Conservation (phyloP, 2,888 invertebrate species). For the Odontocolon sp. region DNA sequence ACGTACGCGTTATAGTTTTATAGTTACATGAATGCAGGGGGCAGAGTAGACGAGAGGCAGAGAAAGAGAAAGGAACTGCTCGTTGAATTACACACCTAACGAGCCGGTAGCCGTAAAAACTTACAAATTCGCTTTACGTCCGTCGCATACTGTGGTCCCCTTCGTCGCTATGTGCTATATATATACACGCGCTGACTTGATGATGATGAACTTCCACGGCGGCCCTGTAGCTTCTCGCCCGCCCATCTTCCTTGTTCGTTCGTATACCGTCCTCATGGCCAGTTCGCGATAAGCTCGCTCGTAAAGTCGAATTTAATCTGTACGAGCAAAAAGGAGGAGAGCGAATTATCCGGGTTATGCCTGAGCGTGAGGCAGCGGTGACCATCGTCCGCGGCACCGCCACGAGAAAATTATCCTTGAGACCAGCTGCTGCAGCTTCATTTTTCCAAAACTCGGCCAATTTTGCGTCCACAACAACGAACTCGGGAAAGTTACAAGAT, state of each 20-base stretch:
- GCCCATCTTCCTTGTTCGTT: conserved; percentile 10
- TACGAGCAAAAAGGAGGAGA: conserved; percentile 9
- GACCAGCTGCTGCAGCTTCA: conserved; percentile 1
- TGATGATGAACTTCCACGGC: conserved; percentile 77
- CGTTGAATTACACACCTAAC: conserved; percentile 70
- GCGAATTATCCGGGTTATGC: conserved; percentile 57
- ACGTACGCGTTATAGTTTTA: conserved; percentile 1
- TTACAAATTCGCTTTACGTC: conserved; percentile 74
- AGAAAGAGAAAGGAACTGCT: conserved; percentile 5
- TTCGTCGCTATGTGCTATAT: conserved; percentile 12
- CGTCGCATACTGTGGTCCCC: conserved; percentile 55
- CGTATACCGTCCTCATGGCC: conserved; percentile 64
- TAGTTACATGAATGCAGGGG: neutral
- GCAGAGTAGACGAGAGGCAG: neutral
- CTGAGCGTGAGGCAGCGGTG: neutral
- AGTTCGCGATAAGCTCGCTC: conserved; percentile 73
- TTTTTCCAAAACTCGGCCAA: too few species aligned
- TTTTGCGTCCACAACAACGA: neutral
- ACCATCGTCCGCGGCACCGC: neutral
- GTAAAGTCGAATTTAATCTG: conserved; percentile 78
- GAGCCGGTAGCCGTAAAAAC: conserved; percentile 73
- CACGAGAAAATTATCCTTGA: neutral
- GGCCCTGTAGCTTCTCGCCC: neutral
- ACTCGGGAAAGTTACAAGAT: neutral
- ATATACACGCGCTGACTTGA: conserved; percentile 67